Percentiles rank a stretch among this genome's conserved stretches.
Evolutionary conservation across 2,888 invertebrate genomes (phyloP).

Genomic region (Athetis lepigone): DNA sequence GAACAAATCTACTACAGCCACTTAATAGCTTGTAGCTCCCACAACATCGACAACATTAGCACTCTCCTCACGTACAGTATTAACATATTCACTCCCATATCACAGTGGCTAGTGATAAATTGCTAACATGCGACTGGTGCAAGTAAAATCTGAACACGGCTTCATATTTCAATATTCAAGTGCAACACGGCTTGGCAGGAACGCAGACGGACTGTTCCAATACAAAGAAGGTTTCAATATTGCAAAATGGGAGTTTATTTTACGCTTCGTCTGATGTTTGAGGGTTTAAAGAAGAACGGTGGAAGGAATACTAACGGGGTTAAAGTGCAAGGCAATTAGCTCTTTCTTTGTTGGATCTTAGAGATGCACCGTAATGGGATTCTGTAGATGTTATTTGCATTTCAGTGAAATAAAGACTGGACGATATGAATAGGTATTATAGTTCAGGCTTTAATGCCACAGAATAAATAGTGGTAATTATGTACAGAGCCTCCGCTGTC

Average conservation of each 20-base stretch:
- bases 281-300: not conserved
- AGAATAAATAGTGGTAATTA: too few species aligned
- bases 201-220: conserved; percentile 38
- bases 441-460: too few species aligned
- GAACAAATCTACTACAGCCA: conserved; percentile 31
- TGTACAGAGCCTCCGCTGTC: too few species aligned
- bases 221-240: conserved; percentile 51
- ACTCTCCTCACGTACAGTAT: conserved; percentile 37
- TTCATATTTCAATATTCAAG: conserved; percentile 60
- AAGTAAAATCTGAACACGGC: conserved; percentile 44
- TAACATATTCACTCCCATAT: conserved; percentile 48
- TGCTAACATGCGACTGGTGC: conserved; percentile 36
- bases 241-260: conserved; percentile 46
- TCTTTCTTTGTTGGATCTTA: conserved; percentile 7
- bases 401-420: too few species aligned
- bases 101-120: conserved; percentile 41
- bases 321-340: conserved; percentile 18
- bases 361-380: not conserved
- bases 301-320: conserved; percentile 10
- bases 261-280: conserved; percentile 23
- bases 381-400: too few species aligned
- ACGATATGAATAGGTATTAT: too few species aligned
- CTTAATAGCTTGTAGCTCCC: conserved; percentile 17
- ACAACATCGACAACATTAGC: conserved; percentile 18
- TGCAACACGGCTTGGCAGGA: conserved; percentile 31